These are phyloP conservation scores for Theonella swinhoei DNA, from an alignment of 37 sponge, comb jelly and placozoan genomes.

Conservation along the genomic window DNA sequence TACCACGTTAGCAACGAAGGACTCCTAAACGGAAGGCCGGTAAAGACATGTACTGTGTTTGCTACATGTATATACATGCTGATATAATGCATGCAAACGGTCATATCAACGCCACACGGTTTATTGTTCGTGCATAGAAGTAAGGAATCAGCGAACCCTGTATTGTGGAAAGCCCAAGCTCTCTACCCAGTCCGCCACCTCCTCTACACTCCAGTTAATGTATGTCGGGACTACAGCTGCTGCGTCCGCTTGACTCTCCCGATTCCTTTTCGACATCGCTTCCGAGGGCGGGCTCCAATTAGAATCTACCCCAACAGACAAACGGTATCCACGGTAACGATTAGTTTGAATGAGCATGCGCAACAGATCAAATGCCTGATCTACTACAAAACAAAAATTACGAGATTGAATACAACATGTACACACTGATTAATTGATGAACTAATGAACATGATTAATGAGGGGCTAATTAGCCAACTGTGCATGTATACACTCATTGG, in stretches of 20 bases:
- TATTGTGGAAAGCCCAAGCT: conserved; percentile 83
- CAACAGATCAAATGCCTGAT: too few relatives aligned
- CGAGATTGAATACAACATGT: too few relatives aligned
- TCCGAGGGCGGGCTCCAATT: not conserved
- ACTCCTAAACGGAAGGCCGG: conserved; percentile 49
- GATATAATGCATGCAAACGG: too few relatives aligned
- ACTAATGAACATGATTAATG: too few relatives aligned
- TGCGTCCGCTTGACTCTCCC: not conserved
- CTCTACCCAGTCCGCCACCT: conserved; percentile 90
- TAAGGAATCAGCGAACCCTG: conserved; percentile 47
- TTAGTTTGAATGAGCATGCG: too few relatives aligned
- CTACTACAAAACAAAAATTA: too few relatives aligned
- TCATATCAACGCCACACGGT: too few relatives aligned
- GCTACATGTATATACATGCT: too few relatives aligned
- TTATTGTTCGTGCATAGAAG: too few relatives aligned
- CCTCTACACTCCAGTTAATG: conserved; percentile 75
- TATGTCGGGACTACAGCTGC: conserved; percentile 14
- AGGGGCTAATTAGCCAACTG: too few relatives aligned
- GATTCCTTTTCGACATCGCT: not conserved
- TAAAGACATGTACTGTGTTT: not conserved
- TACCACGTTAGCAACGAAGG: conserved; percentile 79
- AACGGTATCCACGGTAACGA: not conserved
- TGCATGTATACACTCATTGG: too few relatives aligned
- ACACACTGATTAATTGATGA: too few relatives aligned
- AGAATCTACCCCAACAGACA: not conserved